A percentile compares a stretch with the other conserved stretches of the same genome.
These are phyloP conservation scores for Pherbina coryleti DNA, from an alignment of 2,888 invertebrate species.

Conservation along the genomic window DNA sequence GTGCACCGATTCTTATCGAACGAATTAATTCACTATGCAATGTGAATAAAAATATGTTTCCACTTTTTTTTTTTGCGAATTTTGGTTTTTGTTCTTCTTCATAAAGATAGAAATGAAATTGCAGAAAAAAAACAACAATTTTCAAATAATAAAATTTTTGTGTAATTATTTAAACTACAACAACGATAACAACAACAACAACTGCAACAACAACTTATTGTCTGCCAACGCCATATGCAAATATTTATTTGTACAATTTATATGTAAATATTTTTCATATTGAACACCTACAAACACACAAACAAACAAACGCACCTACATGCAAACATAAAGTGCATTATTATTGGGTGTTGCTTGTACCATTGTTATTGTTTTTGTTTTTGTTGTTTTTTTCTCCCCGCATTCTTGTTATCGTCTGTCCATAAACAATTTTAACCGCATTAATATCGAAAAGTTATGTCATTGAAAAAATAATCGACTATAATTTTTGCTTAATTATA, in stretches of 20 bases:
- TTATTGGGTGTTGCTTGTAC: not conserved
- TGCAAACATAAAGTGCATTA: not conserved
- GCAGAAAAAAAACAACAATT: not conserved
- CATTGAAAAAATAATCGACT: constrained; percentile 33
- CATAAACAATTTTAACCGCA: constrained; percentile 10
- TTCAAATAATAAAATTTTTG: not conserved
- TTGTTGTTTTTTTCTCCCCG: not conserved
- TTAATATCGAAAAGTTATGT: constrained; percentile 24
- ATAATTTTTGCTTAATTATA: constrained; percentile 18
- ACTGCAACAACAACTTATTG: not conserved
- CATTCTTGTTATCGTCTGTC: not conserved
- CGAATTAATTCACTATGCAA: not conserved
- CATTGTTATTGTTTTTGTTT: constrained; percentile 1
- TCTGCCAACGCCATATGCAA: not conserved
- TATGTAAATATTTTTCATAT: not conserved
- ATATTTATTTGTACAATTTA: constrained; percentile 26
- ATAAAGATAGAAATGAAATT: not conserved
- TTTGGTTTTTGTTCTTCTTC: not conserved
- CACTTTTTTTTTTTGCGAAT: not conserved
- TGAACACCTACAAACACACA: no score
- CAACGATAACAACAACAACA: not conserved
- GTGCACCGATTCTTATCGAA: constrained; percentile 12
- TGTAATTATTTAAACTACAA: not conserved
- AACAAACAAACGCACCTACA: no score
- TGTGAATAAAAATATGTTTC: not conserved